Base-by-base conservation (phyloP, 2,113 vertebrate species). In the Cinclus mexicanus region DNA sequence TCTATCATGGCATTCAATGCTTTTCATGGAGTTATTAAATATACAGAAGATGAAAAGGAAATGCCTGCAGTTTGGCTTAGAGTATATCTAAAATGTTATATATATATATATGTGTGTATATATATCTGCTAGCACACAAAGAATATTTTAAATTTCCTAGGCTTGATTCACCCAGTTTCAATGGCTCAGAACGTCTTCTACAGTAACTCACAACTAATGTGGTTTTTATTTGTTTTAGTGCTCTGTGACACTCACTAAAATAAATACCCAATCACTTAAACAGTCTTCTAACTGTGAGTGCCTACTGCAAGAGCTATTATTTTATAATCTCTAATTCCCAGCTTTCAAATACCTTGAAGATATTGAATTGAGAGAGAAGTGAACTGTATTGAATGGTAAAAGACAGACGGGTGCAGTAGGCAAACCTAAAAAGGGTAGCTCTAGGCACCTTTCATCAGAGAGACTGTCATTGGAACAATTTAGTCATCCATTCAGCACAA, bases 191-290 rank as follows among this genome's bases (percentile, higher is more conserved):
- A 69, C 35, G 49, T 76, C 47, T 95, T 47, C 63, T 93, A 77
- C 84, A 68, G 83, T 94, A 95, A 92, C 71, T 91, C 94, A 85
- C 46, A 50, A 87, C 83, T 96, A 76, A 74, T 95, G 89, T 9
- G 20, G n/a, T 79, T 95, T 95, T 90, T 83, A 92, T 94, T 69
- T 92, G 75, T 84, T 97, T 96, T 87, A 95, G 44, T 94, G 89
- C 75, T 93, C 86, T 83, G 69, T 69, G 49, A 87, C 0, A 6
- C 71, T 91, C 71, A 50, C 76, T 90, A 74, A 57, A 69, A 69
- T 90, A 90, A 96, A 97, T 83, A 91, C 47, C 82, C 63, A 75
- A 71, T 95, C 96, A 96, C 81, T 97, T 92, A 90, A 97, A 92
- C 52, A 89, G 52, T 88, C 68, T 87, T 61, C 90, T 95, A 95